Evolutionary conservation across 1,140 invertebrate genomes (phyloP), one percentile per base, ranked within the genome.

Genomic region (Trialeurodes vaporariorum): DNA sequence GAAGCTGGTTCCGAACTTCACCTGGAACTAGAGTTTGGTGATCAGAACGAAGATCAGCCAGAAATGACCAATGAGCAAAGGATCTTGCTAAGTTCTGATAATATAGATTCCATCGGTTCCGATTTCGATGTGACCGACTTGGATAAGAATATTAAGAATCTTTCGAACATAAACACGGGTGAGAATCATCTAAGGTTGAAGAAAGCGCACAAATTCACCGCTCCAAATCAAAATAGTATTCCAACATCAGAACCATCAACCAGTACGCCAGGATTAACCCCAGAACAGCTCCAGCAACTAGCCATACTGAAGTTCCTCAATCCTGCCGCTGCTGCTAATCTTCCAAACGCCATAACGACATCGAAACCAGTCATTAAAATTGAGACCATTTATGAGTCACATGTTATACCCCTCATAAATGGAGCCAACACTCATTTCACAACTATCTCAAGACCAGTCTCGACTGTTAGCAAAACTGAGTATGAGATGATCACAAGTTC

Each of bases 1-100:
- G 90, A 93, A 79, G 90, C 91, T n/a, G 91, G 90, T 1, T 92
- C 90, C 1, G 91, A 93, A 76, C 76, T 94, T 9, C 88, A 93
- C 73, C 78, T 93, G 63, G 89, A 94, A 75, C 77, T 93, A 17
- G 89, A 94, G 73, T 90, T 91, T 72, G 87, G 90, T 11, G 89
- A 93, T 72, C 87, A 91, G 27, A 87, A 90, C 71, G 86, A 90
- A 59, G 79, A 80, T 11, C 82, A 83, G 66, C 82, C 82, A 24
- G 85, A 86, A 60, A 78, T 83, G 22, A 82, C 84, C 26, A 70
- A 63, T 59, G 70, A 63, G 23, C 83, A 85, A 11, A 75, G 77
- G 0, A 78, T 80, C 1, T 84, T 88, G 11, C 83, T 82, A 22
- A 74, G 81, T 17, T 86, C 88, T 63, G 69, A 84, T 25, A 85